phyloP scores from a whole-genome alignment of 2,113 vertebrate species.

The Camelus bactrianus region DNA sequence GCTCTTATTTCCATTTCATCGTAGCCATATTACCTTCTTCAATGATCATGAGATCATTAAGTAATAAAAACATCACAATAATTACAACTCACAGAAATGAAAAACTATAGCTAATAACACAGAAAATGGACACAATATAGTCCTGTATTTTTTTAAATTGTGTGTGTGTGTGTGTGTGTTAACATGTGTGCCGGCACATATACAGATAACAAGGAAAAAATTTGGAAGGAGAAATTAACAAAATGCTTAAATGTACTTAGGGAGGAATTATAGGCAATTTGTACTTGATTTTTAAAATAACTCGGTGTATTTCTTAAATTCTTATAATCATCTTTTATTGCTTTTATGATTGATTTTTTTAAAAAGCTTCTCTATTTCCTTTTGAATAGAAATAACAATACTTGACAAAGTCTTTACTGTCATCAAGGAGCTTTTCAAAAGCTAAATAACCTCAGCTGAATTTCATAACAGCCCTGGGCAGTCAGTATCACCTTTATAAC shows the following conservation, averaged over 20 bases:
- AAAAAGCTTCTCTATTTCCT: neutral
- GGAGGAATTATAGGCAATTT: neutral
- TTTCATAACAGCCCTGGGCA: neutral
- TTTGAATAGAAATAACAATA: conserved; percentile 43
- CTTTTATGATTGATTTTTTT: neutral
- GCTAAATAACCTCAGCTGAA: conserved; percentile 16
- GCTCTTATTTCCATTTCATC: neutral
- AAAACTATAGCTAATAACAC: neutral
- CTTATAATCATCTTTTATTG: neutral
- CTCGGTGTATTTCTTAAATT: neutral
- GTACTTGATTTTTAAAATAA: conserved; percentile 20
- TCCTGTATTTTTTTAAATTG: neutral
- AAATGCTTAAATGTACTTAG: neutral
- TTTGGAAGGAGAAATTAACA: neutral
- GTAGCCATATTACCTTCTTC: neutral
- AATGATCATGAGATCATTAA: neutral
- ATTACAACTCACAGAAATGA: neutral
- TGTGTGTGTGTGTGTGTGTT: neutral
- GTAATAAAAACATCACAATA: neutral
- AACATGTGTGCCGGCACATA: neutral
- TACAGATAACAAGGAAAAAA: neutral
- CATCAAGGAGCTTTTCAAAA: conserved; percentile 1
- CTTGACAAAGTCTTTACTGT: neutral
- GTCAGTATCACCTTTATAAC: neutral
- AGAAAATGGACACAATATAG: neutral